These are phyloP conservation scores for Dendrocincla fuliginosa DNA, from an alignment of 2,797 vertebrate genomes.

Conservation along the genomic window DNA sequence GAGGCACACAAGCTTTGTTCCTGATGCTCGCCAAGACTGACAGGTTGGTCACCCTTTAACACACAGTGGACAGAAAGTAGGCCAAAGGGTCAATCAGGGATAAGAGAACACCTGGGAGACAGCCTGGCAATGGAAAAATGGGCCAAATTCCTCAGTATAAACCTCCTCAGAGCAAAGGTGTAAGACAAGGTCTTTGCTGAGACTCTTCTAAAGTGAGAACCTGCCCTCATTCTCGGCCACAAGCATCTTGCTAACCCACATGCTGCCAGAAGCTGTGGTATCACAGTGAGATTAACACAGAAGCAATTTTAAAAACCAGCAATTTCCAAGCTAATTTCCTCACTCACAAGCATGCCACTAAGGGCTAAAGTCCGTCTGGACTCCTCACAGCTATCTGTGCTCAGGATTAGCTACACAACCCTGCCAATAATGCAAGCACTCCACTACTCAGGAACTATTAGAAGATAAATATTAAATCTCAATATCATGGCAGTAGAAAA, in stretches of 20 bases:
- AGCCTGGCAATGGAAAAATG: constrained; percentile 1
- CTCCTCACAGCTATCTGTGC: background rate
- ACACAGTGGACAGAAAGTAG: background rate
- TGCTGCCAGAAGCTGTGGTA: background rate
- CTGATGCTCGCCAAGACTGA: background rate
- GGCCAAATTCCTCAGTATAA: background rate
- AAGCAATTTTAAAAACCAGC: constrained; percentile 13
- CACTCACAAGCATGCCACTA: background rate
- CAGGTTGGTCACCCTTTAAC: constrained; percentile 13
- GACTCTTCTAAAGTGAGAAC: constrained; percentile 6
- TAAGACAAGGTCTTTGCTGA: constrained; percentile 27
- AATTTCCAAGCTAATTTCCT: background rate
- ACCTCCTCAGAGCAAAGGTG: constrained; percentile 10
- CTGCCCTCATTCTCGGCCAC: constrained; percentile 13
- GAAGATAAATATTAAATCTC: constrained; percentile 3
- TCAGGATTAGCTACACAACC: background rate
- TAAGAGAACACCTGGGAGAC: constrained; percentile 44
- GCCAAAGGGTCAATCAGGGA: constrained; percentile 5
- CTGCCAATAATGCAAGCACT: background rate
- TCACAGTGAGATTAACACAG: constrained; percentile 3
- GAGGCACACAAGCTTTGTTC: background rate
- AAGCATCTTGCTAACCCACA: constrained; percentile 39
- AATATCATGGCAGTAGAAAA: background rate
- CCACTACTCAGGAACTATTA: background rate
- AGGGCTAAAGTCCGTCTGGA: background rate